Evolutionary conservation across 1,140 invertebrate genomes (phyloP).

Genomic region (Matsumurasca onukii): DNA sequence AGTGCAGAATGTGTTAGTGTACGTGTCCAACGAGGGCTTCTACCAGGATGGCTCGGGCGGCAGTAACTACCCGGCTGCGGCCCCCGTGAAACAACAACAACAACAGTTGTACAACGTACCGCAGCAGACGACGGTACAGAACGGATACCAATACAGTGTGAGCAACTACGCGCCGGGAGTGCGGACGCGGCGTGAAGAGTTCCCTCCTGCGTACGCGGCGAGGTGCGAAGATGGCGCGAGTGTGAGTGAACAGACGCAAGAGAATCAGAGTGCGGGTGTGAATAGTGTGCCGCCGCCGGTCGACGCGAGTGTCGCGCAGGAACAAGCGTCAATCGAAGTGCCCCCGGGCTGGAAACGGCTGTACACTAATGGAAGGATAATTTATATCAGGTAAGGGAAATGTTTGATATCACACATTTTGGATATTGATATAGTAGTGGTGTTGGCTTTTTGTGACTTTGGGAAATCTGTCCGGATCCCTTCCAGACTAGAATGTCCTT

Average conservation of each 20-base stretch:
- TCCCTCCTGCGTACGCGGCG: conserved; percentile 36
- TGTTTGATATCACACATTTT: too few relatives aligned
- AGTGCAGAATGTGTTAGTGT: conserved; percentile 53
- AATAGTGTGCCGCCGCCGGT: too few relatives aligned
- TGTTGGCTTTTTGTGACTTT: too few relatives aligned
- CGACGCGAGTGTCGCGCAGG: too few relatives aligned
- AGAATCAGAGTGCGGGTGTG: too few relatives aligned
- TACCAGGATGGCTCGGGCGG: conserved; percentile 29
- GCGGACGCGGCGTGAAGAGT: conserved; percentile 22
- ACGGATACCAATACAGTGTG: conserved; percentile 19
- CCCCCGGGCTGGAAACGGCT: conserved; percentile 59
- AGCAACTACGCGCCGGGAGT: background rate
- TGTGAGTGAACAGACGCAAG: conserved; percentile 25
- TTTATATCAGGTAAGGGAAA: conserved; percentile 58
- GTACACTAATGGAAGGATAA: conserved; percentile 52
- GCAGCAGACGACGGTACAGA: background rate
- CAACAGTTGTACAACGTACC: conserved; percentile 16
- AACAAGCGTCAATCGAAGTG: too few relatives aligned
- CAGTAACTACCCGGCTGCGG: conserved; percentile 18
- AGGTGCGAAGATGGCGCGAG: conserved; percentile 36
- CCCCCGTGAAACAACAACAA: conserved; percentile 16
- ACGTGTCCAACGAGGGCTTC: conserved; percentile 52
- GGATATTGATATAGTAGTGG: too few relatives aligned
- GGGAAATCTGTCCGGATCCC: too few relatives aligned
- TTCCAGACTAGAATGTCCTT: too few relatives aligned